These are phyloP conservation scores for Ostrea denselamellosa DNA, from an alignment of 1,140 invertebrate species.

Conservation along the genomic window DNA sequence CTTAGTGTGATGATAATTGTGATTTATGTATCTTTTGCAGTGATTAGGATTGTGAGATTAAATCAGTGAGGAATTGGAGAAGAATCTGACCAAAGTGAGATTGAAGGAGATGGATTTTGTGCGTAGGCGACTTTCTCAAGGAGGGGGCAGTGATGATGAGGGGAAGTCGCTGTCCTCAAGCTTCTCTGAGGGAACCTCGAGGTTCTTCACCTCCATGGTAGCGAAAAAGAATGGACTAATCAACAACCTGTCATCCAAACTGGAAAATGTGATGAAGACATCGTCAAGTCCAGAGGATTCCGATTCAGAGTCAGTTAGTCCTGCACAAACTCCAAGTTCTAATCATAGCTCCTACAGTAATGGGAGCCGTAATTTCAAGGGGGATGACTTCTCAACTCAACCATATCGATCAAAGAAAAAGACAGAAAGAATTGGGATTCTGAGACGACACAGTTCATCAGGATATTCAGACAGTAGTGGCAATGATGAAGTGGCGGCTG, in stretches of 20 bases:
- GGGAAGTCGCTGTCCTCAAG: slow-evolving; percentile 64
- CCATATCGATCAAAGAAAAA: slow-evolving; percentile 41
- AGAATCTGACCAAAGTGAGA: neutral
- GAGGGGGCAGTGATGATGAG: slow-evolving; percentile 63
- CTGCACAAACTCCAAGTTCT: slow-evolving; percentile 37
- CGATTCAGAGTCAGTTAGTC: slow-evolving; percentile 43
- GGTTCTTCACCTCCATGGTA: slow-evolving; percentile 74
- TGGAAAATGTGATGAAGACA: slow-evolving; percentile 70
- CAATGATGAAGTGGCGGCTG: slow-evolving; percentile 62
- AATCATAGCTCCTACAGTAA: slow-evolving; percentile 41
- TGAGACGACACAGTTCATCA: slow-evolving; percentile 52
- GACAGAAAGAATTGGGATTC: slow-evolving; percentile 34
- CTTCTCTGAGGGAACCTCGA: slow-evolving; percentile 74
- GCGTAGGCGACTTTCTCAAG: slow-evolving; percentile 50
- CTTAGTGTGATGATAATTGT: neutral
- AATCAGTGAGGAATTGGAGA: neutral
- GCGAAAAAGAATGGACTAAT: slow-evolving; percentile 77
- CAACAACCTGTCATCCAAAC: slow-evolving; percentile 72
- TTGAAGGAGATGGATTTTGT: slow-evolving; percentile 54
- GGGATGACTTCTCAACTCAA: slow-evolving; percentile 4
- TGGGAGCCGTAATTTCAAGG: slow-evolving; percentile 43
- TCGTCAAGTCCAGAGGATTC: slow-evolving; percentile 60
- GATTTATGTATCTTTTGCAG: neutral
- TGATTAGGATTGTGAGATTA: neutral
- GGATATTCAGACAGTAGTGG: slow-evolving; percentile 59